phyloP scores from a whole-genome alignment of 2,797 vertebrate genomes.

The Girardinus metallicus region DNA sequence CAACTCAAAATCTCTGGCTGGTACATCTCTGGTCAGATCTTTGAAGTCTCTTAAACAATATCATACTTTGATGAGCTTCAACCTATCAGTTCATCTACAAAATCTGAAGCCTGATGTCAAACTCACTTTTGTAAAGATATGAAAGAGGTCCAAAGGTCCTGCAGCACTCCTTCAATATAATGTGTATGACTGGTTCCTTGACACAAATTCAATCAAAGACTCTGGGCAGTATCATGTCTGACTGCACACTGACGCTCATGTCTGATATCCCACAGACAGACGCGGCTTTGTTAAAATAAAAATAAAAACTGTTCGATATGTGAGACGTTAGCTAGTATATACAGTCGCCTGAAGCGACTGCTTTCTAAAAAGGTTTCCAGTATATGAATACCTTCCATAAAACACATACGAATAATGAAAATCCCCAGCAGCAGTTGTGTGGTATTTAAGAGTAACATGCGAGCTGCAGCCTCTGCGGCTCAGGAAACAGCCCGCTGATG shows the following conservation, averaged over 20 bases:
- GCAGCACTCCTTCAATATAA: conserved; percentile 12
- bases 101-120: conserved; percentile 1
- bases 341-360: not conserved
- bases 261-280: conserved; percentile 11
- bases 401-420: not conserved
- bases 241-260: conserved; percentile 19
- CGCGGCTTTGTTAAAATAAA: not conserved
- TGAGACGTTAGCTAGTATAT: not conserved
- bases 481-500: conserved; percentile 1
- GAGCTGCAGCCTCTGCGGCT: not conserved
- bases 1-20: not conserved
- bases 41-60: conserved; percentile 17
- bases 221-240: conserved; percentile 29
- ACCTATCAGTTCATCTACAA: conserved; percentile 12
- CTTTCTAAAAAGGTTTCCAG: not conserved
- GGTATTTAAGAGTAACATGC: not conserved
- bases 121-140: not conserved
- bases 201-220: conserved; percentile 47
- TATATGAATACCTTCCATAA: not conserved
- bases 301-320: not conserved
- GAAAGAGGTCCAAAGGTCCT: conserved; percentile 1
- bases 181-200: conserved; percentile 5
- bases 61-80: conserved; percentile 9
- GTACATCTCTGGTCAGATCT: not conserved
- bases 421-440: not conserved